phyloP scores from a whole-genome alignment of 2,797 vertebrate genomes.

The Momotus momota region DNA sequence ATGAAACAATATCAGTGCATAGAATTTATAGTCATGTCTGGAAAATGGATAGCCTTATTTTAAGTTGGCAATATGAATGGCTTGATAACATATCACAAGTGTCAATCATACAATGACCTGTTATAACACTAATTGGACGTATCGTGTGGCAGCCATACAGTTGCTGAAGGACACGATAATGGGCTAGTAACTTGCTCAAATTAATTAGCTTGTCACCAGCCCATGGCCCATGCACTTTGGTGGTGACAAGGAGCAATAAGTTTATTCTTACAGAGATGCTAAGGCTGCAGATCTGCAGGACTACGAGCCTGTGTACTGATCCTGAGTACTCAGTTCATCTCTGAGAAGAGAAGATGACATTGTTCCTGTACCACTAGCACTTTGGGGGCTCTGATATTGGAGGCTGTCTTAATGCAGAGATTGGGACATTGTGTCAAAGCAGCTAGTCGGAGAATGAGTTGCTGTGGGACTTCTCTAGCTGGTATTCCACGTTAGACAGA shows the following conservation, averaged over 20 bases:
- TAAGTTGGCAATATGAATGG: background rate
- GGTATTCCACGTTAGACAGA: background rate
- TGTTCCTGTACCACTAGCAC: background rate
- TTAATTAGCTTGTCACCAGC: background rate
- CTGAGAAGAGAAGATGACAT: background rate
- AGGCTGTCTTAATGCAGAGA: background rate
- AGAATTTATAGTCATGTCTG: background rate
- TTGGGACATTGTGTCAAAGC: background rate
- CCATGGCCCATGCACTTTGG: background rate
- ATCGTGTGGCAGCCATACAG: background rate
- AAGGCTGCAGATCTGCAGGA: background rate
- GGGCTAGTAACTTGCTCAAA: background rate
- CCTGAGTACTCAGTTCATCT: background rate
- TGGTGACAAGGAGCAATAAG: background rate
- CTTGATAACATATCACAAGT: background rate
- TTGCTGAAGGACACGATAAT: conserved; percentile 1
- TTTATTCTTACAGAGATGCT: background rate
- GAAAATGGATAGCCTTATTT: background rate
- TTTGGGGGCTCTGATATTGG: background rate
- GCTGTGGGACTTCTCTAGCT: conserved; percentile 3
- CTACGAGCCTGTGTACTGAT: background rate
- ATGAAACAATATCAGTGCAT: background rate
- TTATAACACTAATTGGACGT: background rate
- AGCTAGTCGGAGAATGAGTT: background rate
- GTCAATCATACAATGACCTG: background rate